Evolutionary conservation across 2,797 vertebrate genomes (phyloP), one percentile per base, ranked within the genome.

Genomic region (Sebastes itinus): DNA sequence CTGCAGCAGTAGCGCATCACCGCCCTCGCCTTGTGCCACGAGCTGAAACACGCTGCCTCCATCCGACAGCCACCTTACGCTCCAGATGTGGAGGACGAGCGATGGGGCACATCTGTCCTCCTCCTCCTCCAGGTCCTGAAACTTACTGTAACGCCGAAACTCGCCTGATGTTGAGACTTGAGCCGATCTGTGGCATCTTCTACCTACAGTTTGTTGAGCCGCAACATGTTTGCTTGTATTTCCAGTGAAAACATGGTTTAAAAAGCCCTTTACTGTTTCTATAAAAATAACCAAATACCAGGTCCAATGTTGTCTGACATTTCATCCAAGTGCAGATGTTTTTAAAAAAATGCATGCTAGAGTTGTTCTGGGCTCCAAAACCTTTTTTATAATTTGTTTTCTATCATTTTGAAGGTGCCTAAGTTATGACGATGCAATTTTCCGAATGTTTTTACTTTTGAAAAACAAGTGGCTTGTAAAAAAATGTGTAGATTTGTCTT

Each of bases 341-440:
- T 71, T 68, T 22, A 2, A 11, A 18, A 12, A 63, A 20, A 74
- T 67, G 89, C 89, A 93, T 91, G 89, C 76, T 72, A 61, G 64
- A 93, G 54, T 74, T 79, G 56, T 82, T 90, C 86, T 56, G 63
- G 73, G 78, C 86, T 93, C 83, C 80, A 74, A 88, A 67, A 35
- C 20, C 20, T 69, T 80, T 87, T 88, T 72, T 59, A 64, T 64
- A 78, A 85, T 62, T 86, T 80, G 38, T 91, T 93, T 93, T 91
- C 65, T 89, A 88, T 92, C 62, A 70, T 91, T 92, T 91, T 87
- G 72, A 89, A 77, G 85, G 89, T 94, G 92, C 92, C 92, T 95
- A 94, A 95, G 87, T 95, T 95, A 93, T 93, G 79, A 93, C 28
- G 80, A 93, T 94, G 91, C 92, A 92, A 92, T 90, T 92, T 89